These are phyloP conservation scores for Anthoscopus minutus DNA, from an alignment of 2,113 vertebrate species.

Conservation along the genomic window DNA sequence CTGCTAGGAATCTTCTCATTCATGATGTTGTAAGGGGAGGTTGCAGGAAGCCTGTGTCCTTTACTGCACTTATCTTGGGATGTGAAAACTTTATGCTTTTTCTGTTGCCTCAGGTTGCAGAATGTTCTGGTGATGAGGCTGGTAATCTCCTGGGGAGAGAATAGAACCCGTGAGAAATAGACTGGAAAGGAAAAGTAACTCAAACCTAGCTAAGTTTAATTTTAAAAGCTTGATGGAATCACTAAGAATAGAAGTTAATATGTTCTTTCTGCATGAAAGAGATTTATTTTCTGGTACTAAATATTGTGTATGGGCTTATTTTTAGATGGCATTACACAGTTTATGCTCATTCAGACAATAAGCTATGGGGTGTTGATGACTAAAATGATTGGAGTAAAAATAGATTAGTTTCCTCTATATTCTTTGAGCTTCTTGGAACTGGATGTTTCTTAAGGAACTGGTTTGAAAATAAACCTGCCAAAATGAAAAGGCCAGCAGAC, in stretches of 20 bases:
- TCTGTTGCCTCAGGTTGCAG: neutral
- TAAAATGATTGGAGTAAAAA: neutral
- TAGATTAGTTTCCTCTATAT: neutral
- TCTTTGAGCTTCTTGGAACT: neutral
- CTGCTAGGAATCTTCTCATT: neutral
- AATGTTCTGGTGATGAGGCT: neutral
- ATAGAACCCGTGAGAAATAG: neutral
- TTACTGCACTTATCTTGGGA: neutral
- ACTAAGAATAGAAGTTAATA: neutral
- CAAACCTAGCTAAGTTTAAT: neutral
- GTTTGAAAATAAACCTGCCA: neutral
- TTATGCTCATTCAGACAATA: neutral
- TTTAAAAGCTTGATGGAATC: neutral
- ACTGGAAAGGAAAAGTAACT: neutral
- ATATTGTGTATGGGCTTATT: neutral
- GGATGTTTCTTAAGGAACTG: neutral
- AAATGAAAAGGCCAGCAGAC: neutral
- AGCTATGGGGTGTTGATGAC: neutral
- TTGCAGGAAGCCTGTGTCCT: neutral
- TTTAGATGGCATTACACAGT: neutral
- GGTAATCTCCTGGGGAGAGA: neutral
- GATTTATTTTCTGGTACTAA: neutral
- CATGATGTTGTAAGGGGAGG: neutral
- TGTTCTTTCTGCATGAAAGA: neutral
- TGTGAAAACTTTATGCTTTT: neutral